Base-by-base conservation (phyloP, 2,888 invertebrate species). In the Luperina nickerlii region DNA sequence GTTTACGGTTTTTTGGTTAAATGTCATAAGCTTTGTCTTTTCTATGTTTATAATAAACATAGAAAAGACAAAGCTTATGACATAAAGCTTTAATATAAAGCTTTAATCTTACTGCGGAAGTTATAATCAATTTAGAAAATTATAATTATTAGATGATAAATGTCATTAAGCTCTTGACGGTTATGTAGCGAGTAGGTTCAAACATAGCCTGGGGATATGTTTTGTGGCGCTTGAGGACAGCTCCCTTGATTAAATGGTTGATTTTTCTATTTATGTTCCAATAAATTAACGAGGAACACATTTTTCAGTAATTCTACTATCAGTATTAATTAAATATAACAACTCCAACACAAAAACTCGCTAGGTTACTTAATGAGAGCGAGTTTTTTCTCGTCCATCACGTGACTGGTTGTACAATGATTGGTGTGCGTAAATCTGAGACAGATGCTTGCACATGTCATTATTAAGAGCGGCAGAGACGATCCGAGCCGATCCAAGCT, bases 401-500 rank as follows among this genome's bases (percentile, higher is more conserved):
- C 65, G 67, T 83, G 80, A 78, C 82, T 83, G 76, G 80, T 60
- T 79, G 84, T 82, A 79, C 83, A 90, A 89, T 88, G 89, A 89
- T 90, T 91, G 90, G 88, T 90, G 88, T 86, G 88, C 86, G 84
- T 89, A 89, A 91, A 92, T 92, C 90, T 88, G 87, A 91, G 93
- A 93, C 94, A 93, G 92, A 92, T 92, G 92, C 92, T 90, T 82
- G 89, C 85, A 90, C 91, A 92, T 91, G 92, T 94, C 94, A 94
- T 93, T 92, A 94, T 94, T 93, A 94, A 92, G 91, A 90, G 88
- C 89, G 76, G 87, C 86, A 87, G 86, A 86, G 7, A 89, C 93
- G 78, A 79, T 79, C 81, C 87, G 86, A 86, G 7, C 90, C 93
- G 78, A 79, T 79, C 79, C 81, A 32, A 48, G 79, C 74, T 94